These are phyloP conservation scores for Numenius arquata DNA, from an alignment of 2,113 vertebrate species.

Conservation along the genomic window DNA sequence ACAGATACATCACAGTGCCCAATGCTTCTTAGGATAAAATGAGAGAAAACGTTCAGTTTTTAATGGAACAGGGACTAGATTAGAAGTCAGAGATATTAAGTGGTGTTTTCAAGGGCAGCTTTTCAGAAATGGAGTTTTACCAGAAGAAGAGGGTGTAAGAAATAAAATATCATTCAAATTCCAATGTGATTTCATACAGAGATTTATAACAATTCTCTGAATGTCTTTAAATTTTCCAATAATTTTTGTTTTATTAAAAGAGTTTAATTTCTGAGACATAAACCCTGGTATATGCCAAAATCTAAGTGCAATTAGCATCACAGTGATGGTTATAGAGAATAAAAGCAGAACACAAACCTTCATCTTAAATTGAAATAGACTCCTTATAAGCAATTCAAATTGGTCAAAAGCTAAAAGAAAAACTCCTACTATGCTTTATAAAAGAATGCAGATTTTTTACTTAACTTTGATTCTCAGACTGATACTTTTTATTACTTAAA, in stretches of 20 bases:
- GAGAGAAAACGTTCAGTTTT: conserved; percentile 17
- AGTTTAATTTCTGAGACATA: neutral
- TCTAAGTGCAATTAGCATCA: neutral
- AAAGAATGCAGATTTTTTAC: neutral
- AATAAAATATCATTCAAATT: conserved; percentile 38
- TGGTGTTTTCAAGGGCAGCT: conserved; percentile 12
- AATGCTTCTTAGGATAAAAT: neutral
- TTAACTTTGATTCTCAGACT: neutral
- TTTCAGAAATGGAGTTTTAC: conserved; percentile 41
- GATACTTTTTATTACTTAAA: neutral
- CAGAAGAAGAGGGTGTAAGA: neutral
- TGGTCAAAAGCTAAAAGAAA: neutral
- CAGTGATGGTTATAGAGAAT: neutral
- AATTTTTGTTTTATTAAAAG: neutral
- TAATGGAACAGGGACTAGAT: conserved; percentile 14
- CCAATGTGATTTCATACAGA: neutral
- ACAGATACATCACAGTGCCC: neutral
- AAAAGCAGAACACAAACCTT: neutral
- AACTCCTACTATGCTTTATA: neutral
- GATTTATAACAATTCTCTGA: neutral
- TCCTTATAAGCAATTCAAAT: neutral
- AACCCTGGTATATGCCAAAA: neutral
- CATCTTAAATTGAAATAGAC: neutral
- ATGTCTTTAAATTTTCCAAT: neutral
- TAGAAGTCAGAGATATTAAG: conserved; percentile 32